Conservation (phyloP, 2,797 vertebrate genomes). For the Ciconia nigra region DNA sequence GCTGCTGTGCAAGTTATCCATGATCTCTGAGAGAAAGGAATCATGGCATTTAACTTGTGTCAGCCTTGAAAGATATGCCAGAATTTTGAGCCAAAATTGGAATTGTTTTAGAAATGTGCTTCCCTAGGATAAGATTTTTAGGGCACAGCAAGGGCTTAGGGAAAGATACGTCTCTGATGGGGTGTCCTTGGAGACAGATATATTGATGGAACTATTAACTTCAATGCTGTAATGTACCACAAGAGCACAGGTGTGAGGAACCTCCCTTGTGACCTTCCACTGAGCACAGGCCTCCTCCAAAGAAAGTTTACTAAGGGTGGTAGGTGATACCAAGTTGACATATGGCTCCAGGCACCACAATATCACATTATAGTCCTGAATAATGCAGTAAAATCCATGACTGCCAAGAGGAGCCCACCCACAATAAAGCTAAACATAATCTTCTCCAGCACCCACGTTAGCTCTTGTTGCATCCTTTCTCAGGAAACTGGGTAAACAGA, state of each 20-base stretch:
- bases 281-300: not conserved
- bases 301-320: not conserved
- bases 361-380: not conserved
- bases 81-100: not conserved
- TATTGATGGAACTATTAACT: not conserved
- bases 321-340: not conserved
- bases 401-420: not conserved
- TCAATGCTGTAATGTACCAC: not conserved
- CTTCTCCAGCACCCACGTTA: not conserved
- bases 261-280: not conserved
- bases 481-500: not conserved
- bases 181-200: not conserved
- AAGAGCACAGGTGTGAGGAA: not conserved
- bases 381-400: not conserved
- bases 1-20: not conserved
- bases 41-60: not conserved
- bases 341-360: not conserved
- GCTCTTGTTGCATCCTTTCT: not conserved
- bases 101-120: not conserved
- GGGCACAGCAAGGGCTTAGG: not conserved
- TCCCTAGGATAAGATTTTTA: not conserved
- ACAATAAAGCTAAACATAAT: constrained; percentile 30
- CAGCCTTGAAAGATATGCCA: not conserved
- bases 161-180: not conserved
- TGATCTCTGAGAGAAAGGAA: not conserved